Base-by-base conservation (phyloP, 2,113 vertebrate species). In the Eublepharis macularius region DNA sequence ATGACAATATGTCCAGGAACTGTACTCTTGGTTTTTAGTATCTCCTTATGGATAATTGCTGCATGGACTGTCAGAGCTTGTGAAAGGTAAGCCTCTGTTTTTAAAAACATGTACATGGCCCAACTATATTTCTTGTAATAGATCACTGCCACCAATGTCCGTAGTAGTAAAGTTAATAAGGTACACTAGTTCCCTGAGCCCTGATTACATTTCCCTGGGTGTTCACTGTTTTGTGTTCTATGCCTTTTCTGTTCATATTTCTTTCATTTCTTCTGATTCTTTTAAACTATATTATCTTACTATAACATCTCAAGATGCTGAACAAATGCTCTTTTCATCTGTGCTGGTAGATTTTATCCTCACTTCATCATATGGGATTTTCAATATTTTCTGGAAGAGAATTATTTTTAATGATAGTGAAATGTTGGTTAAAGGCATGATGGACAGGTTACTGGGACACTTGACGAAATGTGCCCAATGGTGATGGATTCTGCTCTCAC, bases 1-100 rank as follows among this genome's bases (percentile, higher is more conserved):
- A 99, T 99, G 99, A 99, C 99, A 95, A 99, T 99, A 96, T 99
- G 98, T 94, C 99, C 99, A 16, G 99, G 98, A 96, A 99, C 98
- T 86, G 98, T 99, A 92, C 97, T 99, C 93, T 97, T 99, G 96
- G 99, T 99, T 96, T 99, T 99, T 97, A 99, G 98, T 97, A 99
- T 99, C 96, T 99, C 99, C 17, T 96, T 99, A 93, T 99, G 99
- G 99, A 99, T 99, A 98, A 99, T 99, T 94, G 99, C 99, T 84
- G 99, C 98, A 60, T 99, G 99, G 99, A 99, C 98, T 89, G 98
- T 99, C 95, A 97, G 99, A 96, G 99, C 98, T 86, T 99, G 98
- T 93, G 99, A 99, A 97, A 99, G 99, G 99, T 99, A 97, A 97
- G 96, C 90, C 73, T 51, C 32, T 60, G 45, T 80, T 93, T 90